Percentiles rank a stretch among this genome's conserved stretches.
These are phyloP conservation scores for Anthopleura sola DNA, from an alignment of 64 coral and sea anemone genomes.

Conservation along the genomic window DNA sequence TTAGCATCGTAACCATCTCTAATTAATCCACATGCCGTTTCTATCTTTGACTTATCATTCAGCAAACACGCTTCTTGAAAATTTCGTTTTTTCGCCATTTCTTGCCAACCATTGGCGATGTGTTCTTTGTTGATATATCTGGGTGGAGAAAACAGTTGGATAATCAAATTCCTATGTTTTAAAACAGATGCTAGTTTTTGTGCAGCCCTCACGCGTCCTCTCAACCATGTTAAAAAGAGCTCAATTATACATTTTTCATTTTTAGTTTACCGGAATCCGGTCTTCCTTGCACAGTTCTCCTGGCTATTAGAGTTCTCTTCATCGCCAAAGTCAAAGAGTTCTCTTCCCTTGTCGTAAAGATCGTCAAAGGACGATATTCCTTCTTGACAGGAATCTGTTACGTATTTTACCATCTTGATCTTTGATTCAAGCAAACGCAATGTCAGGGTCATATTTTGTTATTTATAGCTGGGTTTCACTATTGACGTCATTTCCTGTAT, in stretches of 20 bases:
- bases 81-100: background rate
- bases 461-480: too few species aligned
- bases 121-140: slow-evolving; percentile 4
- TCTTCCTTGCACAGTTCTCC: background rate
- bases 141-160: background rate
- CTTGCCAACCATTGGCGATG: background rate
- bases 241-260: too few species aligned
- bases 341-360: background rate
- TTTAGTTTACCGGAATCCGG: background rate
- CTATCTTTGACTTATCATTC: background rate
- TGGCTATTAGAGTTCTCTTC: background rate
- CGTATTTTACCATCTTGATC: background rate
- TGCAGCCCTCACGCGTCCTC: too few species aligned
- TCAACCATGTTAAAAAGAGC: too few species aligned
- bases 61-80: background rate
- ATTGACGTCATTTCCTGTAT: too few species aligned
- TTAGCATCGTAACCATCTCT: background rate
- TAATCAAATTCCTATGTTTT: too few species aligned
- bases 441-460: too few species aligned
- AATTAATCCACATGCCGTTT: background rate
- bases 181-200: too few species aligned
- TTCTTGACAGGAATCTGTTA: background rate
- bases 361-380: background rate
- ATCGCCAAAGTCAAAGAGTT: background rate
- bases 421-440: background rate